These are phyloP conservation scores for Capitella teleta DNA, from an alignment of 1,140 invertebrate genomes.

Conservation along the genomic window DNA sequence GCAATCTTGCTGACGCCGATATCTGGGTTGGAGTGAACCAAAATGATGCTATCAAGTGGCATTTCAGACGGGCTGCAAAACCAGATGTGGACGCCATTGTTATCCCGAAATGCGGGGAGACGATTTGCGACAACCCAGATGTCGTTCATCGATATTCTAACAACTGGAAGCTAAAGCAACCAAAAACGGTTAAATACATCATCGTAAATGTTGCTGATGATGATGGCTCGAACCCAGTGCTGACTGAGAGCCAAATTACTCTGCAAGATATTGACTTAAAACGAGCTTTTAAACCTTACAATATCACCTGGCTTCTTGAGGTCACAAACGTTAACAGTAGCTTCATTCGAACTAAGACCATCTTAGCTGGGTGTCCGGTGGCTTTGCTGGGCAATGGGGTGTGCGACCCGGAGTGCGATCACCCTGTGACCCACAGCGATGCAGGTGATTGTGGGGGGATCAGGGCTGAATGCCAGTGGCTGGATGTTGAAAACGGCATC, in stretches of 20 bases:
- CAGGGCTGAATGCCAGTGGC: not conserved
- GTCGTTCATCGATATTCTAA: constrained; percentile 19
- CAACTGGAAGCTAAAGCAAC: constrained; percentile 11
- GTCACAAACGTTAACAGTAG: constrained; percentile 17
- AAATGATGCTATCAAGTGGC: not conserved
- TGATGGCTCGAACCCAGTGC: constrained; percentile 19
- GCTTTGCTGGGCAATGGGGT: constrained; percentile 17
- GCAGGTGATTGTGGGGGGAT: constrained; percentile 25
- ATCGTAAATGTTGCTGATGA: constrained; percentile 22
- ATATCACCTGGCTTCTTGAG: constrained; percentile 23
- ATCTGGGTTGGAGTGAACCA: not conserved
- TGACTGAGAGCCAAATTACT: constrained; percentile 18
- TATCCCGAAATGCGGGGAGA: constrained; percentile 23
- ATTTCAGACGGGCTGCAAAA: not conserved
- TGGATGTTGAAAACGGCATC: constrained; percentile 18
- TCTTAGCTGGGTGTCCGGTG: constrained; percentile 20
- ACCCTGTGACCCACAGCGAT: constrained; percentile 16
- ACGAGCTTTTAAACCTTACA: constrained; percentile 23
- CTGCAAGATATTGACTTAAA: constrained; percentile 20
- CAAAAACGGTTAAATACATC: constrained; percentile 12
- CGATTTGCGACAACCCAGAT: constrained; percentile 29
- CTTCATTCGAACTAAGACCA: constrained; percentile 14
- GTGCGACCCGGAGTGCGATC: constrained; percentile 21
- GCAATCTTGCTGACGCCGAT: not conserved
- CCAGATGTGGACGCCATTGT: no score